These are phyloP conservation scores for Poeciliopsis retropinna DNA, from an alignment of 2,113 vertebrate genomes.

Conservation along the genomic window DNA sequence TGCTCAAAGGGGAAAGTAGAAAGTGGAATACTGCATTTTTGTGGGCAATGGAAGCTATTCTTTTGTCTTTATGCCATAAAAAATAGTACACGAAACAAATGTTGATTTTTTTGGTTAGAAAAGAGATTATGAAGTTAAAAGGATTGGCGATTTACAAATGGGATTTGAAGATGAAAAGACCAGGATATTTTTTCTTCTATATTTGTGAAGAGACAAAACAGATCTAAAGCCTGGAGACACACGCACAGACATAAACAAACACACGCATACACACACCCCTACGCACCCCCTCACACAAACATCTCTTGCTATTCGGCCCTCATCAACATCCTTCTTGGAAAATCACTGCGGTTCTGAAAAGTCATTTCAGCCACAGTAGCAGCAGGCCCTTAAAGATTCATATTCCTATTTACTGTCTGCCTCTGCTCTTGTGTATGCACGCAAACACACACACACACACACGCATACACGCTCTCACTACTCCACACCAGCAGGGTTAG, in stretches of 20 bases:
- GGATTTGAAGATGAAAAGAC: conserved; percentile 34
- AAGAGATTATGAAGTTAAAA: conserved; percentile 45
- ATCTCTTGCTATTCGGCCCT: conserved; percentile 66
- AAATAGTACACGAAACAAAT: conserved; percentile 21
- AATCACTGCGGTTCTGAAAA: conserved; percentile 77
- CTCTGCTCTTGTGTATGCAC: conserved; percentile 28
- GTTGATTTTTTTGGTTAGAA: neutral
- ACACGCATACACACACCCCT: conserved; percentile 26
- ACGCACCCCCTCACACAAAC: conserved; percentile 27
- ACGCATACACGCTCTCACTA: conserved; percentile 6
- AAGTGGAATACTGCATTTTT: conserved; percentile 1
- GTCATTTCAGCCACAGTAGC: conserved; percentile 75
- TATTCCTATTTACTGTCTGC: conserved; percentile 81
- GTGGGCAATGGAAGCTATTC: conserved; percentile 5
- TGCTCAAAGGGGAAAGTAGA: neutral
- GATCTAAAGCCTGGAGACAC: conserved; percentile 18
- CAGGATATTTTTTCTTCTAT: conserved; percentile 10
- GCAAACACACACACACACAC: conserved; percentile 24
- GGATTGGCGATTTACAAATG: conserved; percentile 34
- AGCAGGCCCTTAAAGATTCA: conserved; percentile 80
- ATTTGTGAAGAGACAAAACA: conserved; percentile 28
- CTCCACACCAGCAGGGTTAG: conserved; percentile 72
- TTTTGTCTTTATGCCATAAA: conserved; percentile 6
- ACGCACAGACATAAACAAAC: conserved; percentile 22
- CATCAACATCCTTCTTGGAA: conserved; percentile 80